Percentiles rank a stretch among this genome's conserved stretches.
phyloP scores from a whole-genome alignment of 2,888 invertebrate genomes.

The Agapostemon virescens region DNA sequence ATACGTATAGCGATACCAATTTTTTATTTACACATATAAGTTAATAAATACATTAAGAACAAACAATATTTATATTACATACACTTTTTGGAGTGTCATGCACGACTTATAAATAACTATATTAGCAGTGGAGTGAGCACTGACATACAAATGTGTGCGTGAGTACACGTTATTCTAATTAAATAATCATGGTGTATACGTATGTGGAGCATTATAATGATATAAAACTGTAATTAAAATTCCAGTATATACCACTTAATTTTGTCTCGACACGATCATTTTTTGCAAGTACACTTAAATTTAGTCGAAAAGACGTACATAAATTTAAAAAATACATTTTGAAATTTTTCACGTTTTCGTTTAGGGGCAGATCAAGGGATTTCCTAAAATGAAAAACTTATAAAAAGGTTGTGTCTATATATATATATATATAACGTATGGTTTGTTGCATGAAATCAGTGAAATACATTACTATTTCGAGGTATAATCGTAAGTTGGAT shows the following conservation, averaged over 20 bases:
- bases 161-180: conserved; percentile 35
- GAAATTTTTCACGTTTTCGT: not conserved
- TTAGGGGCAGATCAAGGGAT: not conserved
- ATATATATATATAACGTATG: conserved; percentile 12
- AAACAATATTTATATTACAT: conserved; percentile 48
- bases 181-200: conserved; percentile 26
- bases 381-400: conserved; percentile 6
- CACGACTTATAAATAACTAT: conserved; percentile 42
- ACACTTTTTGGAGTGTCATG: conserved; percentile 35
- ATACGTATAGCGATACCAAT: conserved; percentile 29
- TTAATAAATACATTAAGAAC: conserved; percentile 64
- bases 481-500: not conserved
- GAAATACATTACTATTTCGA: conserved; percentile 8
- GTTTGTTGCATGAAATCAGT: not conserved
- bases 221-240: not conserved
- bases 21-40: conserved; percentile 63
- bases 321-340: conserved; percentile 4
- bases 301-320: not conserved
- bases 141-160: conserved; percentile 42
- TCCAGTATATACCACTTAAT: not conserved
- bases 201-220: conserved; percentile 8
- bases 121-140: conserved; percentile 33
- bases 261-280: not conserved
- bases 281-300: not conserved
- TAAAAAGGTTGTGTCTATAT: conserved; percentile 8